Evolutionary conservation across 1,140 invertebrate species (phyloP).

Genomic region (Drosophila arizonae): DNA sequence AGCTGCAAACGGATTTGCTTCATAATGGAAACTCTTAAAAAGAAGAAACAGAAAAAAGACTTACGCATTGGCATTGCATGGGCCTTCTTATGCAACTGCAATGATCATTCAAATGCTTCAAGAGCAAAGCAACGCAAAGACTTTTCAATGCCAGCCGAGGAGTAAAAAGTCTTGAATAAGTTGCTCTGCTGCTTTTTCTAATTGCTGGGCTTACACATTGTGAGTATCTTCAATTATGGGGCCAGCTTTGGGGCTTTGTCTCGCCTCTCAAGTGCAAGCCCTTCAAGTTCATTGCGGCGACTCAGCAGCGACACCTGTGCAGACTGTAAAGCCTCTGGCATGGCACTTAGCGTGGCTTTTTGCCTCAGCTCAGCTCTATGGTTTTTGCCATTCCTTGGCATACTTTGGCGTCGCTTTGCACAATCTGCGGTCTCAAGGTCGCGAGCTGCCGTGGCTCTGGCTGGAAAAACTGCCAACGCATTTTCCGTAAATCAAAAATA

Average conservation of each 20-base stretch:
- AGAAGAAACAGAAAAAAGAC: too few species aligned
- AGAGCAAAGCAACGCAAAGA: conserved; percentile 16
- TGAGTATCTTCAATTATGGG: not conserved
- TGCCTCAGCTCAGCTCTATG: not conserved
- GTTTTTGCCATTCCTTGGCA: conserved; percentile 26
- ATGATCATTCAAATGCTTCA: not conserved
- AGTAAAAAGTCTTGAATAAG: not conserved
- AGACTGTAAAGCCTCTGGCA: not conserved
- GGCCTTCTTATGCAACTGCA: not conserved
- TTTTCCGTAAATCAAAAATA: conserved; percentile 29
- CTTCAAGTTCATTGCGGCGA: conserved; percentile 58
- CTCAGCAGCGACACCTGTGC: conserved; percentile 15
- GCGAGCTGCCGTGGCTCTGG: too few species aligned
- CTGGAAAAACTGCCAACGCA: conserved; percentile 18
- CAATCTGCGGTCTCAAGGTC: conserved; percentile 35
- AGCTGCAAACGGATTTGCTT: too few species aligned
- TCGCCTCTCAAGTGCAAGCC: conserved; percentile 21
- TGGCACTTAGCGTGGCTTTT: too few species aligned
- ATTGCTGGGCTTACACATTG: conserved; percentile 24
- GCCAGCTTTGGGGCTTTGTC: not conserved
- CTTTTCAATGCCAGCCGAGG: conserved; percentile 44
- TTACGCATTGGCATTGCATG: not conserved
- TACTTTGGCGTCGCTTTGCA: conserved; percentile 21
- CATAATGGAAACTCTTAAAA: too few species aligned
- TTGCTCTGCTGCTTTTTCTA: conserved; percentile 32